Base-by-base conservation (phyloP, 1,140 invertebrate genomes). In the Plectus sambesii region DNA sequence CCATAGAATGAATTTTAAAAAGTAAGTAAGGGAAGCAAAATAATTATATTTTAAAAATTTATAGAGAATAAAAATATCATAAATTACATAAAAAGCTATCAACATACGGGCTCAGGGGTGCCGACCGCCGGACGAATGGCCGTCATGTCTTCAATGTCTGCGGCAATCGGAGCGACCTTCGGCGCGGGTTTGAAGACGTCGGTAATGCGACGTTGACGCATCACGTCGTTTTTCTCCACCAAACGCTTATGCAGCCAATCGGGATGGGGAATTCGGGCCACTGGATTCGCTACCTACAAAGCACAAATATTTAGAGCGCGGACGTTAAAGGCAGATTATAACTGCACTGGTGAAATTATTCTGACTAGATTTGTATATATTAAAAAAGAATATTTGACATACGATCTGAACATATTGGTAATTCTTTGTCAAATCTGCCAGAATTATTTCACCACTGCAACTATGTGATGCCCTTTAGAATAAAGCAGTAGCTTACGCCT, bases 211-310 rank as follows among this genome's bases (percentile, higher is more conserved):
- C 84, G 78, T 62, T 98, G 93, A 66, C 90, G 92, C 44, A 85
- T 80, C 8, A 81, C 79, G 69, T 94, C 87, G 55, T 80, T 84
- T 69, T 92, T 92, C 55, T 94, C 88, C 37, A 90, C 62, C 68
- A 97, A 79, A 67, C 85, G 87, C 70, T 94, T 94, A 69, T 94
- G 86, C 35, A 99, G 70, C 93, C 93, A 98, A 57, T 94, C 88
- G 0, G 93, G 93, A 77, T 98, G 90, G 47, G 82, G 76, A 0
- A 98, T 82, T 57, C 92, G 74, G 0, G 89, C 87, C 1, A 98
- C 92, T 8, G 93, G 93, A 75, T 99, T 99, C 1, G 82, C 52
- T 26, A 90, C n/a, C n/a, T n/a, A n/a, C n/a, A n/a, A n/a, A n/a
- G n/a, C n/a, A n/a, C 68, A 81, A 74, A 53, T 33, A 37, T 42